A percentile compares a stretch with the other conserved stretches of the same genome.
phyloP scores from a whole-genome alignment of 2,113 vertebrate species.

The Cairina moschata region DNA sequence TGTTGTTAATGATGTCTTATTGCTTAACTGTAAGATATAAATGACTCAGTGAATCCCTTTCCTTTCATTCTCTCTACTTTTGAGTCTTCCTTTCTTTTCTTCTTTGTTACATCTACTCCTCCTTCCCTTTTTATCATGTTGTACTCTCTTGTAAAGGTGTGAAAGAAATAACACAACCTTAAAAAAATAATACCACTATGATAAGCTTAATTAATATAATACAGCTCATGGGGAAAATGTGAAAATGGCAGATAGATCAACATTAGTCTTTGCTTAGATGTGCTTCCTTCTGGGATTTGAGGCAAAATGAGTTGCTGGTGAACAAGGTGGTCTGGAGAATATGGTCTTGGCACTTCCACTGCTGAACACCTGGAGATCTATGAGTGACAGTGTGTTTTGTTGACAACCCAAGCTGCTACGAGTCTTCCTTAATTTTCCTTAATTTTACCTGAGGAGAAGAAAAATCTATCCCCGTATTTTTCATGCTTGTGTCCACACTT shows the following conservation, averaged over 20 bases:
- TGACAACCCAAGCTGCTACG: accelerated
- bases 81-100: not conserved
- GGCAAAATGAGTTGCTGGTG: not conserved
- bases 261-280: not conserved
- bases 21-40: not conserved
- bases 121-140: not conserved
- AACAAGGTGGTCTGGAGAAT: not conserved
- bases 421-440: not conserved
- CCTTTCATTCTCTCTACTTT: constrained; percentile 26
- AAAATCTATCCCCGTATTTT: not conserved
- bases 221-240: not conserved
- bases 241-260: not conserved
- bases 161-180: not conserved
- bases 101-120: not conserved
- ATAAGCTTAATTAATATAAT: not conserved
- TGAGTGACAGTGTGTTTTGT: not conserved
- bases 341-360: not conserved
- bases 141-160: not conserved
- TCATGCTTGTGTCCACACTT: not conserved
- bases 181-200: not conserved
- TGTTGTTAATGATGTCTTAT: not conserved
- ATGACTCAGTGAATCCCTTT: not conserved
- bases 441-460: not conserved
- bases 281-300: not conserved
- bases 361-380: not conserved